These are phyloP conservation scores for Turritopsis dohrnii DNA, from an alignment of 30 jellyfish, hydroid and myxozoan genomes.

Conservation along the genomic window DNA sequence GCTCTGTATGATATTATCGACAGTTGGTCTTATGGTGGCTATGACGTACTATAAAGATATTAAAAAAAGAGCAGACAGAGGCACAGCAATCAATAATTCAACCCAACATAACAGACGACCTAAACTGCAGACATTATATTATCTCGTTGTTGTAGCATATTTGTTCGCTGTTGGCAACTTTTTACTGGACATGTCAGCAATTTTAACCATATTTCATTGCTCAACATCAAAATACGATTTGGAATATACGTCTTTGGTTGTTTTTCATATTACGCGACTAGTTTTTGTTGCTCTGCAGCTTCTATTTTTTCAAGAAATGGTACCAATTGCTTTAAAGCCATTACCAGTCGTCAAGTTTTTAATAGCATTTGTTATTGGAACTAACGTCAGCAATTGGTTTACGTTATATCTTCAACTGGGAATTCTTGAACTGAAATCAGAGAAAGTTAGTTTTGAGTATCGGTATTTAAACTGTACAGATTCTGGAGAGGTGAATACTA, in stretches of 20 bases:
- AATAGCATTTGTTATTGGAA: neutral
- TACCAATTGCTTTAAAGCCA: neutral
- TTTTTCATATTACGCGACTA: neutral
- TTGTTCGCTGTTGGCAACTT: neutral
- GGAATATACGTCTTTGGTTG: neutral
- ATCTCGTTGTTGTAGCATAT: neutral
- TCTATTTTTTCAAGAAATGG: neutral
- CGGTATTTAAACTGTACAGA: neutral
- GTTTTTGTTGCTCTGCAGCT: neutral
- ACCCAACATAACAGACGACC: neutral
- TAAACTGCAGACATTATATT: neutral
- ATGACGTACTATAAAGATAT: neutral
- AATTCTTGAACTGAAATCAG: neutral
- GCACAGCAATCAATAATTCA: neutral
- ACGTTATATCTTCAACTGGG: neutral
- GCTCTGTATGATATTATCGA: neutral
- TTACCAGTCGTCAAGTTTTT: neutral
- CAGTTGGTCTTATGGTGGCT: neutral
- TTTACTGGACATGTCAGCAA: neutral
- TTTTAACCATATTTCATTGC: neutral
- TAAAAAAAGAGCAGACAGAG: neutral
- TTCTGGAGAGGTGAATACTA: neutral
- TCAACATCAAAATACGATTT: neutral
- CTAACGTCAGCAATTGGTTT: neutral
- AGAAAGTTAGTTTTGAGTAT: neutral